A percentile compares a stretch with the other conserved stretches of the same genome.
These are phyloP conservation scores for Apodemia hepburni DNA, from an alignment of 2,888 invertebrate species.

Conservation along the genomic window DNA sequence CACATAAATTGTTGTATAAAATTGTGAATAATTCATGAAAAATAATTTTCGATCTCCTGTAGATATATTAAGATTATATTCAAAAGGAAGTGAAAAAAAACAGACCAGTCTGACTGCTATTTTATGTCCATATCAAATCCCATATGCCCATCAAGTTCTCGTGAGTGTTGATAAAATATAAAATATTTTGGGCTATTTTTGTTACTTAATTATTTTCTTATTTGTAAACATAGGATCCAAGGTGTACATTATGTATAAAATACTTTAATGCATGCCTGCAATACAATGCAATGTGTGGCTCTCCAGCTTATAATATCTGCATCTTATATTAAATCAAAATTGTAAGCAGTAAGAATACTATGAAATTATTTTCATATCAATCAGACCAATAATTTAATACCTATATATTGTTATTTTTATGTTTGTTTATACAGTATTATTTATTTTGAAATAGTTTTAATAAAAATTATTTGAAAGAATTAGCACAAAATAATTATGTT, in stretches of 20 bases:
- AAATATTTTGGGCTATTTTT: too few relatives aligned
- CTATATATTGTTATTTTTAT: slow-evolving; percentile 1
- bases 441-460: slow-evolving; percentile 8
- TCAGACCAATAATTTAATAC: neutral
- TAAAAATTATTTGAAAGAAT: neutral
- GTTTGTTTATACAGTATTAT: slow-evolving; percentile 10
- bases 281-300: too few relatives aligned
- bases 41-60: neutral
- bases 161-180: too few relatives aligned
- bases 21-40: neutral
- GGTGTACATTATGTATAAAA: neutral
- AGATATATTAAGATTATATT: too few relatives aligned
- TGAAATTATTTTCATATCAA: neutral
- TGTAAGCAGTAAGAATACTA: neutral
- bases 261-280: too few relatives aligned
- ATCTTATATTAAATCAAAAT: neutral
- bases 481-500: slow-evolving; percentile 7
- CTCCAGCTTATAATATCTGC: neutral
- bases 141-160: too few relatives aligned
- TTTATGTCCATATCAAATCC: too few relatives aligned
- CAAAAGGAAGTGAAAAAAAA: too few relatives aligned
- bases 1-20: neutral
- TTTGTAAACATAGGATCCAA: too few relatives aligned
- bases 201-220: too few relatives aligned
- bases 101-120: too few relatives aligned